phyloP scores from a whole-genome alignment of 2,888 invertebrate genomes.

The Drosophila niveifrons region DNA sequence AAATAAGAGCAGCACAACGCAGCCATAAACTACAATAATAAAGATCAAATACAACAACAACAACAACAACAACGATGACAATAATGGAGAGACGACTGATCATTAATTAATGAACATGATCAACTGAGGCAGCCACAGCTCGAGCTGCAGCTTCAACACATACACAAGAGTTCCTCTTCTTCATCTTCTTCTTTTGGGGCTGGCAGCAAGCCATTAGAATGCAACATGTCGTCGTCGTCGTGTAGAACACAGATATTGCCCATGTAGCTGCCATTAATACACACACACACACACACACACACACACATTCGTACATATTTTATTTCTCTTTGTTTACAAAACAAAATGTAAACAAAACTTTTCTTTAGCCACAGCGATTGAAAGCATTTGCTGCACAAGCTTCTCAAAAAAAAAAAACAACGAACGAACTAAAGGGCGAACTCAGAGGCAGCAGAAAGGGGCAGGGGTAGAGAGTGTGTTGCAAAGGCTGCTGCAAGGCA shows the following conservation, averaged over 20 bases:
- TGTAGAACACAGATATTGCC: constrained; percentile 70
- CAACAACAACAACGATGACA: constrained; percentile 19
- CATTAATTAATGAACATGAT: constrained; percentile 82
- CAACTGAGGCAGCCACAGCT: constrained; percentile 53
- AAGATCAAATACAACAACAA: constrained; percentile 60
- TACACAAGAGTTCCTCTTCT: constrained; percentile 51
- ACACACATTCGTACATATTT: constrained; percentile 27
- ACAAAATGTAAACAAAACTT: constrained; percentile 81
- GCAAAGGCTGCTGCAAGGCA: constrained; percentile 3
- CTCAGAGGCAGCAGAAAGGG: constrained; percentile 38
- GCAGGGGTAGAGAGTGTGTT: constrained; percentile 17
- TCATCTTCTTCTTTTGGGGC: too few species aligned
- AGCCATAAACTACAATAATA: constrained; percentile 76
- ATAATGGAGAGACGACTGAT: constrained; percentile 62
- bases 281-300: constrained; percentile 17
- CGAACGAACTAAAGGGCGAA: constrained; percentile 13
- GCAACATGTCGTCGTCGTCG: constrained; percentile 77
- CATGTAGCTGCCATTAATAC: constrained; percentile 35
- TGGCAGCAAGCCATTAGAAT: constrained; percentile 71
- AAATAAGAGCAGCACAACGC: constrained; percentile 70
- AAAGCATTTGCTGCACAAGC: constrained; percentile 67
- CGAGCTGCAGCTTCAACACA: constrained; percentile 22
- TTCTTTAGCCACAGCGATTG: constrained; percentile 64
- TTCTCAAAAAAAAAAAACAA: constrained; percentile 48
- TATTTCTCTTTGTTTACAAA: constrained; percentile 76